Conservation (phyloP, 2,888 invertebrate species). For the Germaria angustata region DNA sequence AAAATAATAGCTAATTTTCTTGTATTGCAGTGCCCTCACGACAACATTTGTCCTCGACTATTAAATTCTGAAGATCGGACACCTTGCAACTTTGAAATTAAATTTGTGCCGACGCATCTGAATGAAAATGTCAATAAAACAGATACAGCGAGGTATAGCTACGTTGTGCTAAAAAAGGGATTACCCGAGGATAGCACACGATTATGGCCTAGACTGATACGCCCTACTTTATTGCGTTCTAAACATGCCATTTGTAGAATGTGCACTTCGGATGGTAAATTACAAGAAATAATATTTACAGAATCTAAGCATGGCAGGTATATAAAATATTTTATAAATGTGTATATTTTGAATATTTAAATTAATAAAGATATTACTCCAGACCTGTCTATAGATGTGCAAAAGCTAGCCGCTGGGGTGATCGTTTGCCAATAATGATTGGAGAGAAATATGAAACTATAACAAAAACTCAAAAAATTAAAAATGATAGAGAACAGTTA, state of each 20-base stretch:
- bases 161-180: constrained; percentile 91
- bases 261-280: constrained; percentile 87
- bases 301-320: constrained; percentile 87
- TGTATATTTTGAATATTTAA: constrained; percentile 10
- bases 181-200: constrained; percentile 80
- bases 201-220: constrained; percentile 89
- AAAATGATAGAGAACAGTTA: neutral
- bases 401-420: constrained; percentile 88
- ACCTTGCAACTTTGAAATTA: constrained; percentile 89
- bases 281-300: constrained; percentile 89
- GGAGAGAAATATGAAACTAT: constrained; percentile 69
- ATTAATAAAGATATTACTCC: constrained; percentile 67
- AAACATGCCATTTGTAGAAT: constrained; percentile 88
- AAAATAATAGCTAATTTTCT: neutral
- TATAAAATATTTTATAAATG: constrained; percentile 68
- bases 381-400: constrained; percentile 88
- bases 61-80: constrained; percentile 81
- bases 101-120: constrained; percentile 82
- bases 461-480: neutral
- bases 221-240: constrained; percentile 85
- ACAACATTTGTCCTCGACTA: constrained; percentile 86
- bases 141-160: constrained; percentile 85
- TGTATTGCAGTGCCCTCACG: constrained; percentile 88
- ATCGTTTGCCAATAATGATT: constrained; percentile 85
- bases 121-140: constrained; percentile 80